Percentiles rank a stretch among this genome's conserved stretches.
Evolutionary conservation across 2,797 vertebrate species (phyloP).

Genomic region (Chloroceryle inda): DNA sequence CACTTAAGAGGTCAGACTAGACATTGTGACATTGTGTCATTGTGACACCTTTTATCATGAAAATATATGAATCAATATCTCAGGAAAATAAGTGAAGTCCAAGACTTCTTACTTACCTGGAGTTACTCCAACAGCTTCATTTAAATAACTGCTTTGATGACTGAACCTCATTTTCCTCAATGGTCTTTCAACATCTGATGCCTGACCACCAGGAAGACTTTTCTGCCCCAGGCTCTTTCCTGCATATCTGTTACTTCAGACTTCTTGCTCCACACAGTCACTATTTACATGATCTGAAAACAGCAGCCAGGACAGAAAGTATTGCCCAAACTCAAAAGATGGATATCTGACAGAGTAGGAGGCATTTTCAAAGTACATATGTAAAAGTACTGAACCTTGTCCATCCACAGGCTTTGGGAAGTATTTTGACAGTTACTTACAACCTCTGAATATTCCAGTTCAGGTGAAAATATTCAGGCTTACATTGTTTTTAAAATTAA

Average conservation of each 20-base stretch:
- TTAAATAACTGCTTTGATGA: background rate
- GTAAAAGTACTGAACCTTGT: background rate
- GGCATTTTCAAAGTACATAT: background rate
- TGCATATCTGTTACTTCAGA: background rate
- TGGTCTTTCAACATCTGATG: background rate
- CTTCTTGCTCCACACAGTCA: background rate
- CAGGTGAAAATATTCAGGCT: background rate
- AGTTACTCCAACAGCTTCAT: background rate
- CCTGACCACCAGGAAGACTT: background rate
- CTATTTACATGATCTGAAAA: background rate
- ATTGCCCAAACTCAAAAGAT: background rate
- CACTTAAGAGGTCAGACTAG: background rate
- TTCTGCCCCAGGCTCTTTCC: background rate
- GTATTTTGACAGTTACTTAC: background rate
- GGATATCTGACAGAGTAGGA: background rate
- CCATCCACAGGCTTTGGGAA: background rate
- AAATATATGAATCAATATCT: background rate
- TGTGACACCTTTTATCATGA: background rate
- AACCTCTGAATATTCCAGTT: background rate
- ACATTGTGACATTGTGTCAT: background rate
- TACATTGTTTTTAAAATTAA: background rate
- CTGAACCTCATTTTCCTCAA: background rate
- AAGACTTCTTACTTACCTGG: background rate
- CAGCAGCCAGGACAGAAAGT: background rate
- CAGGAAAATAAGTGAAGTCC: background rate